Conservation (phyloP, 2,113 vertebrate species). For the Seriola rivoliana region DNA sequence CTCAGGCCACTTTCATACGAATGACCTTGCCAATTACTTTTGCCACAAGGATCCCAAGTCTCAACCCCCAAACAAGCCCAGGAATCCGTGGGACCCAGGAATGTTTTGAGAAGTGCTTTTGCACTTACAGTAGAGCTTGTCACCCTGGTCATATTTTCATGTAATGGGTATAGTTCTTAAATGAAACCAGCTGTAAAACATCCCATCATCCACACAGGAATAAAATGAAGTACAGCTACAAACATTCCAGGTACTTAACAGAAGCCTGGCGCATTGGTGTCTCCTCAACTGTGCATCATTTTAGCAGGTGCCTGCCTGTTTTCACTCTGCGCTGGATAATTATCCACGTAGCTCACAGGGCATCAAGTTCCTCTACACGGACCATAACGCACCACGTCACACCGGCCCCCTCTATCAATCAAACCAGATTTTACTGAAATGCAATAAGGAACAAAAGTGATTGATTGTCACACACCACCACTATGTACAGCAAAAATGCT, state of each 20-base stretch:
- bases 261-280: neutral
- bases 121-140: neutral
- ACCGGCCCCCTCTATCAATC: constrained; percentile 46
- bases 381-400: constrained; percentile 26
- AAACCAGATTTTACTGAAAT: constrained; percentile 26
- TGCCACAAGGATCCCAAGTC: neutral
- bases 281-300: constrained; percentile 25
- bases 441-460: constrained; percentile 39
- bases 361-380: constrained; percentile 23
- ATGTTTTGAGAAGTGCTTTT: neutral
- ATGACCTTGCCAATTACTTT: constrained; percentile 22
- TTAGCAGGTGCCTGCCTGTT: constrained; percentile 25
- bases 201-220: neutral
- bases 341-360: constrained; percentile 23
- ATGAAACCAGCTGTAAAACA: constrained; percentile 20
- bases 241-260: constrained; percentile 29
- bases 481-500: constrained; percentile 18
- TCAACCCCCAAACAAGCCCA: neutral
- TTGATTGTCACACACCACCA: constrained; percentile 45
- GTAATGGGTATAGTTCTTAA: neutral
- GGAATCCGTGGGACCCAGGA: neutral
- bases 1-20: constrained; percentile 42
- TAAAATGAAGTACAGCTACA: constrained; percentile 23
- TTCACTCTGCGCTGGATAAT: constrained; percentile 31
- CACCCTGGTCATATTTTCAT: neutral